phyloP scores from a whole-genome alignment of 2,797 vertebrate genomes.

The Sarcophilus harrisii region DNA sequence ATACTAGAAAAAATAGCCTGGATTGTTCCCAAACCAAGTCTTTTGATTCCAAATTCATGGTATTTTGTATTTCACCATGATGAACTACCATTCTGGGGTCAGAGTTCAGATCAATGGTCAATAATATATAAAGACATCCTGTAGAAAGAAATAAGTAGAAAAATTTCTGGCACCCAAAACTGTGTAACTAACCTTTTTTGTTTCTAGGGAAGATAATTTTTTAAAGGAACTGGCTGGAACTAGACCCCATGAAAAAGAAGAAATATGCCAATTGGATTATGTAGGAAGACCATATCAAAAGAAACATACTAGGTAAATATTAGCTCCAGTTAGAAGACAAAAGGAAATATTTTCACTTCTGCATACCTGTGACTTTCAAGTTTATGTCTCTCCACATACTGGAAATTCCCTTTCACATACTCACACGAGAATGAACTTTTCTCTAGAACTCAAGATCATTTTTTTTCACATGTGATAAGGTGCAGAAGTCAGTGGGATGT shows the following conservation, averaged over 20 bases:
- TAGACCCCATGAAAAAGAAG: not conserved
- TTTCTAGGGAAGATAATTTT: not conserved
- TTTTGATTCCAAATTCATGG: not conserved
- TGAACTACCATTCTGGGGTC: not conserved
- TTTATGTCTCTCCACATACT: not conserved
- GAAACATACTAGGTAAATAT: not conserved
- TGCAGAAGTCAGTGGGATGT: not conserved
- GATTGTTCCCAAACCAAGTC: not conserved
- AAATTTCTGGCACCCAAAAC: not conserved
- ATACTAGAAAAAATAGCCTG: not conserved
- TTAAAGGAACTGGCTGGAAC: not conserved
- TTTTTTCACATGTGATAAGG: not conserved
- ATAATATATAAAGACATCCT: not conserved
- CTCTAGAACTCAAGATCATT: not conserved
- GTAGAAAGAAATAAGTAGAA: not conserved
- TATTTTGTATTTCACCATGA: not conserved
- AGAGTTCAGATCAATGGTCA: not conserved
- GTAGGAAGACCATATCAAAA: not conserved
- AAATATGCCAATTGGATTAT: not conserved
- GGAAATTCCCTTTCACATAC: not conserved
- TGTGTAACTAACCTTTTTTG: not conserved
- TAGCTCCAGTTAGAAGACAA: not conserved
- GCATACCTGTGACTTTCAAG: slow-evolving; percentile 3
- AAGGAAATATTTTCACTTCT: not conserved
- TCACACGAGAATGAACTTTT: not conserved